Evolutionary conservation across 2,888 invertebrate genomes (phyloP), one percentile per base, ranked within the genome.

Genomic region (Cryptocephalus primarius): DNA sequence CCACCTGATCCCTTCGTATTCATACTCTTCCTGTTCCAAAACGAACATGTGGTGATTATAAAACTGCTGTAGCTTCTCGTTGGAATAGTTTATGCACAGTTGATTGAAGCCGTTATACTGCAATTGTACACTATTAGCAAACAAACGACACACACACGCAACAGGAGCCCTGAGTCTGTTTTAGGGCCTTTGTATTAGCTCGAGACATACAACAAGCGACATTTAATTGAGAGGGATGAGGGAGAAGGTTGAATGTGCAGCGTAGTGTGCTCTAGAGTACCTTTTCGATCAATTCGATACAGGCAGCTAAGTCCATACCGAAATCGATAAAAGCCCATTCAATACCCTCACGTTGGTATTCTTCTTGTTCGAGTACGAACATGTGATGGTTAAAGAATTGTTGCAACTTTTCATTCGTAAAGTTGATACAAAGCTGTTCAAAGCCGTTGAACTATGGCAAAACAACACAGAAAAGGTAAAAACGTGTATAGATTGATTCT

Each of bases 31-130:
- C 78, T 93, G 92, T 76, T 93, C 92, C 73, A 93, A 77, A 61
- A 93, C 84, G 76, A 93, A 93, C 92, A 93, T 92, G 78, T 89
- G 84, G 72, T 93, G 91, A 74, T 93, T 93, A 83, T 92, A 93
- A 78, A 88, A 93, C 71, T 93, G 93, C 75, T 93, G 92, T 62
- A 93, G 80, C 73, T 89, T 88, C 77, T 93, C 92, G 73, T 93
- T 93, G 66, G 90, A 89, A 79, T 90, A 93, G 79, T 93, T 93
- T 81, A 93, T 90, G 79, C 92, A 92, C 69, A 93, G 80, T 74
- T 93, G 92, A 76, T 93, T 91, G 79, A 92, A 92, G 69, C 89
- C 85, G 78, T 93, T 93, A 78, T 79, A 85, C 91, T 91, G 80
- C 55, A 66, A 65, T 22, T 22, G 22, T 22, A 55, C 43, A 49